These are phyloP conservation scores for Osmerus eperlanus DNA, from an alignment of 2,113 vertebrate genomes.

Conservation along the genomic window DNA sequence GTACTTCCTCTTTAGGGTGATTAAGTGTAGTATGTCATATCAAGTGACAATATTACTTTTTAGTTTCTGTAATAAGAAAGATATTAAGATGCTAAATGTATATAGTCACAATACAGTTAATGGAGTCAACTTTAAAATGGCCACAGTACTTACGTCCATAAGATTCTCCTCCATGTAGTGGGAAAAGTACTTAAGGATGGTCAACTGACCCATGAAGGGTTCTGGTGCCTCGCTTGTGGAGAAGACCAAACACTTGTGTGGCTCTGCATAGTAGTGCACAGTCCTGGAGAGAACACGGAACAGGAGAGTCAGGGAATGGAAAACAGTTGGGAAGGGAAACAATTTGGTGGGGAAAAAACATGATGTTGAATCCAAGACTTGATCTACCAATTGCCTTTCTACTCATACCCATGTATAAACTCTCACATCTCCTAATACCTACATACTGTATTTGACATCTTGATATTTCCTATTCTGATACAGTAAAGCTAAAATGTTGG, in stretches of 20 bases:
- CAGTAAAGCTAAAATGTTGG: too few species aligned
- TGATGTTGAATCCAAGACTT: too few species aligned
- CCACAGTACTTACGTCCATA: slow-evolving; percentile 81
- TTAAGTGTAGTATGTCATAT: too few species aligned
- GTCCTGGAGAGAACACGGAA: slow-evolving; percentile 61
- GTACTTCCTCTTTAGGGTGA: too few species aligned
- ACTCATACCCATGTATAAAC: too few species aligned
- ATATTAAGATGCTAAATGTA: too few species aligned
- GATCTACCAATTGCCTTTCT: too few species aligned
- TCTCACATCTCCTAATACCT: too few species aligned
- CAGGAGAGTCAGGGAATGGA: not conserved
- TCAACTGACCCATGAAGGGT: slow-evolving; percentile 82
- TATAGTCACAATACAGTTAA: not conserved
- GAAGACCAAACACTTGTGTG: slow-evolving; percentile 82
- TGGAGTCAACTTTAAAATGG: not conserved
- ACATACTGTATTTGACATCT: too few species aligned
- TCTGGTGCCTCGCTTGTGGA: slow-evolving; percentile 76
- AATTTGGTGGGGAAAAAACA: not conserved
- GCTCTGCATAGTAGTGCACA: slow-evolving; percentile 83
- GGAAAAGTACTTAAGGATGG: slow-evolving; percentile 84
- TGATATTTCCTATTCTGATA: too few species aligned
- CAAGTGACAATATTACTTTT: too few species aligned
- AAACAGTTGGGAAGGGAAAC: not conserved
- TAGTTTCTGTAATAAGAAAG: too few species aligned
- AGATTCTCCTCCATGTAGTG: slow-evolving; percentile 91